Percentiles rank a stretch among this genome's conserved stretches.
Conservation (phyloP, 1,140 invertebrate species). For the Mercenaria mercenaria region DNA sequence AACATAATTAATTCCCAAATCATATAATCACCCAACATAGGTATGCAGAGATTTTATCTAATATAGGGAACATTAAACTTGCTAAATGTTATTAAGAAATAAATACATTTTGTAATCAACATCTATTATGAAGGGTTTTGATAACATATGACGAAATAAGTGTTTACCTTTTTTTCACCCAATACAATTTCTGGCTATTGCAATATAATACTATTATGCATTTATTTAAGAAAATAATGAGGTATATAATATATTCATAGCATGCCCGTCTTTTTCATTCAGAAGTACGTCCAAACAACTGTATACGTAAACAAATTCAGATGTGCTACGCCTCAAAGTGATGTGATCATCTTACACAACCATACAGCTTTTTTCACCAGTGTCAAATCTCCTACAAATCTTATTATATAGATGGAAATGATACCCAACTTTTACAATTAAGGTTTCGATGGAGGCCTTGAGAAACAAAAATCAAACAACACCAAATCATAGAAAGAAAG, state of each 20-base stretch:
- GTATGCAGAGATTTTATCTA: constrained; percentile 3
- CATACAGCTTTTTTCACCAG: neutral
- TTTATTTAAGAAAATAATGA: constrained; percentile 5
- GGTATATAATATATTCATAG: constrained; percentile 18
- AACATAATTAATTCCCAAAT: neutral
- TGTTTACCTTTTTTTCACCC: neutral
- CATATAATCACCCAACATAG: neutral
- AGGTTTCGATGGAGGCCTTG: too few species aligned
- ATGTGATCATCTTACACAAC: constrained; percentile 23
- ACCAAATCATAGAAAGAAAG: too few species aligned
- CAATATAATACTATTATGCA: neutral
- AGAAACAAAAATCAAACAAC: too few species aligned
- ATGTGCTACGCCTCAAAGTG: neutral
- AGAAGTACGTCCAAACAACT: neutral
- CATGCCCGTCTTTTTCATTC: neutral
- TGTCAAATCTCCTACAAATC: neutral
- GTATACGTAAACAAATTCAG: neutral
- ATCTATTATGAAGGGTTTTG: neutral
- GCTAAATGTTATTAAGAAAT: neutral
- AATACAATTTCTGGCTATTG: neutral
- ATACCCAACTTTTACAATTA: neutral
- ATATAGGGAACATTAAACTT: neutral
- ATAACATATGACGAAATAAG: neutral
- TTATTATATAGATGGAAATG: neutral
- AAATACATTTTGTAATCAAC: neutral